Percentiles rank a stretch among this genome's conserved stretches.
Evolutionary conservation across 2,113 vertebrate species (phyloP).

Genomic region (Rhinogobius similis): DNA sequence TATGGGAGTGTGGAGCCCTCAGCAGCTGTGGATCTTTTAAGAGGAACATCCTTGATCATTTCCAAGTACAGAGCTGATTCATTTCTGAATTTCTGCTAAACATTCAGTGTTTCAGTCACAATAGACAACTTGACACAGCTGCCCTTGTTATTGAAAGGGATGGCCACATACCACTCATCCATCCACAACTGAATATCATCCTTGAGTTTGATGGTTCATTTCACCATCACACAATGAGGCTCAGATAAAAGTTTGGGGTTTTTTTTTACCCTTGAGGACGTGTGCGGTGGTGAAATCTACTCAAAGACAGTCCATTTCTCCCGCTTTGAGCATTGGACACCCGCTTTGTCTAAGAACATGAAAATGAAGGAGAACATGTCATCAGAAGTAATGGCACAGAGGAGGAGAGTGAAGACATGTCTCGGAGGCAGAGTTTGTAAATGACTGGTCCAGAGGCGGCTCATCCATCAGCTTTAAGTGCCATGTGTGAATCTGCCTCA

Average conservation of each 20-base stretch:
- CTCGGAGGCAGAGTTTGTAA: constrained; percentile 59
- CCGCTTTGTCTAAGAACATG: not conserved
- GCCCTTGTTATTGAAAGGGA: too few species aligned
- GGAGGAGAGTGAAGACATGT: constrained; percentile 33
- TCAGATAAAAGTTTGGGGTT: not conserved
- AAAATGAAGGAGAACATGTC: constrained; percentile 8
- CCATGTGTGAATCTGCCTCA: constrained; percentile 66
- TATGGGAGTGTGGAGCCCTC: too few species aligned
- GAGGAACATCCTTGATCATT: not conserved
- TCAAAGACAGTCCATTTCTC: not conserved
- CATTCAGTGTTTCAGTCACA: too few species aligned
- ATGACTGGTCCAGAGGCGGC: constrained; percentile 60
- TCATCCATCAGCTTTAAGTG: constrained; percentile 60
- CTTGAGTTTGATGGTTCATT: not conserved
- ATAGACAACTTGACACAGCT: too few species aligned
- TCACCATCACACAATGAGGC: not conserved
- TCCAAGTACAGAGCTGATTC: not conserved
- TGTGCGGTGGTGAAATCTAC: not conserved
- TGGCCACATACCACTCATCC: too few species aligned
- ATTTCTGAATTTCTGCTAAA: not conserved
- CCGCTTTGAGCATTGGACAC: not conserved
- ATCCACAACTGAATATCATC: too few species aligned
- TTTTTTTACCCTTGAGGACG: too few species aligned
- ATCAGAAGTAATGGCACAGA: constrained; percentile 10
- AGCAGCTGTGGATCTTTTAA: too few species aligned